Percentiles rank a stretch among this genome's conserved stretches.
Evolutionary conservation across 2,888 invertebrate species (phyloP).

Genomic region (Sipha maydis): DNA sequence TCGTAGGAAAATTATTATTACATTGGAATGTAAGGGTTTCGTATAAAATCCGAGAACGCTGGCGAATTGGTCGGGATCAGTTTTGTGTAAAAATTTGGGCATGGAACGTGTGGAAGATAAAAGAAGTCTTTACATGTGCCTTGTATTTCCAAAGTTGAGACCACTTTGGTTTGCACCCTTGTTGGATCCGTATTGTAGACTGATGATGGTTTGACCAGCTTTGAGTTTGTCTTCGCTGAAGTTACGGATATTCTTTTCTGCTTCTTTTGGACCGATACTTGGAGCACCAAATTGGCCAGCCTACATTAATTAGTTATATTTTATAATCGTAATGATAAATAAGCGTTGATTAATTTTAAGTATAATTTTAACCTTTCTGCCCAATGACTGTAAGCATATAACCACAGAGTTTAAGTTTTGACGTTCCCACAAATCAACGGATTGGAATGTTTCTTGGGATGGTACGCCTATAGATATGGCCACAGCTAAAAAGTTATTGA

Average conservation of each 20-base stretch:
- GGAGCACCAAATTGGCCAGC: slow-evolving; percentile 85
- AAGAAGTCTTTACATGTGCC: slow-evolving; percentile 84
- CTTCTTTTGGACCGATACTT: slow-evolving; percentile 94
- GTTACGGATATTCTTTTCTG: slow-evolving; percentile 92
- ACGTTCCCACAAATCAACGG: slow-evolving; percentile 95
- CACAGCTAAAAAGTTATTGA: slow-evolving; percentile 89
- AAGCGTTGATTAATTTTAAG: not conserved
- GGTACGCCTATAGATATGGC: slow-evolving; percentile 89
- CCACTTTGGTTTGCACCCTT: slow-evolving; percentile 97
- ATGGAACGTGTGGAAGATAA: not conserved
- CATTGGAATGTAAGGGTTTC: slow-evolving; percentile 11
- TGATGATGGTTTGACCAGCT: slow-evolving; percentile 92
- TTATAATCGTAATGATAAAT: not conserved
- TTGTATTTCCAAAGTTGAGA: slow-evolving; percentile 95
- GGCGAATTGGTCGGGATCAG: not conserved
- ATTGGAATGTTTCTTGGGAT: slow-evolving; percentile 95
- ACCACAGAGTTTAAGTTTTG: slow-evolving; percentile 97
- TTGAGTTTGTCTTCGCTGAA: slow-evolving; percentile 94
- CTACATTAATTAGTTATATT: slow-evolving; percentile 69
- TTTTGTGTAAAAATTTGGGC: slow-evolving; percentile 28
- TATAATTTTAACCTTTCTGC: slow-evolving; percentile 80
- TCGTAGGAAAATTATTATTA: slow-evolving; percentile 7
- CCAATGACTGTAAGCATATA: slow-evolving; percentile 92
- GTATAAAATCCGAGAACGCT: not conserved
- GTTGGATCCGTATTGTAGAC: slow-evolving; percentile 96